Percentiles rank a stretch among this genome's conserved stretches.
Evolutionary conservation across 2,113 vertebrate species (phyloP).

Genomic region (Pseudonaja textilis): DNA sequence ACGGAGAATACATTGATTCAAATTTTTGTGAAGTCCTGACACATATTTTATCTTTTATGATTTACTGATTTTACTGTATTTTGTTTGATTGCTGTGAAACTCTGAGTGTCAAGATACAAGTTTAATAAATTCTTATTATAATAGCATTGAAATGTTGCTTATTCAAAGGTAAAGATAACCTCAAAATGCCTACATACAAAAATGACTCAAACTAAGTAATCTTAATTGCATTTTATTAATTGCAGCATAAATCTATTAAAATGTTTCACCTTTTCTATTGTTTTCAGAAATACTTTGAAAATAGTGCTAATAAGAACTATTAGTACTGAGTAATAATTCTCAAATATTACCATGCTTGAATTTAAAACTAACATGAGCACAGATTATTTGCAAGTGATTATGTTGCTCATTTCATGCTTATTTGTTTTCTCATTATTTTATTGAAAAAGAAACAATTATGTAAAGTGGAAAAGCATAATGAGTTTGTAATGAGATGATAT

Average conservation of each 20-base stretch:
- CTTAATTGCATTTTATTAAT: slow-evolving; percentile 12
- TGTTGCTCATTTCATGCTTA: not conserved
- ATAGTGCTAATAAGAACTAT: not conserved
- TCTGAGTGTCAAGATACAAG: not conserved
- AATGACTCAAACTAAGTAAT: not conserved
- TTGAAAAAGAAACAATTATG: not conserved
- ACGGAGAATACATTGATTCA: not conserved
- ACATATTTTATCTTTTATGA: not conserved
- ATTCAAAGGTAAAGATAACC: not conserved
- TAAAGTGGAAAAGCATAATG: not conserved
- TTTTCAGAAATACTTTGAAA: slow-evolving; percentile 17
- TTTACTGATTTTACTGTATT: not conserved
- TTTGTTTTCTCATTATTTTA: not conserved
- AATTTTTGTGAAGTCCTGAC: not conserved
- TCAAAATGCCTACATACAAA: not conserved
- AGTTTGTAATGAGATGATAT: not conserved
- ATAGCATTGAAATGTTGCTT: not conserved
- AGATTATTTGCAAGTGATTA: not conserved
- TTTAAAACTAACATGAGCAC: not conserved
- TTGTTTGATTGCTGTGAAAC: not conserved
- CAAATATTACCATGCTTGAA: not conserved
- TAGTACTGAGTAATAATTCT: not conserved
- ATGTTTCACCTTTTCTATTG: slow-evolving; percentile 7
- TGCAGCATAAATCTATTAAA: not conserved
- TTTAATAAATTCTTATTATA: not conserved